Base-by-base conservation (phyloP, 2,888 invertebrate species). In the Mimumesa dahlbomi region DNA sequence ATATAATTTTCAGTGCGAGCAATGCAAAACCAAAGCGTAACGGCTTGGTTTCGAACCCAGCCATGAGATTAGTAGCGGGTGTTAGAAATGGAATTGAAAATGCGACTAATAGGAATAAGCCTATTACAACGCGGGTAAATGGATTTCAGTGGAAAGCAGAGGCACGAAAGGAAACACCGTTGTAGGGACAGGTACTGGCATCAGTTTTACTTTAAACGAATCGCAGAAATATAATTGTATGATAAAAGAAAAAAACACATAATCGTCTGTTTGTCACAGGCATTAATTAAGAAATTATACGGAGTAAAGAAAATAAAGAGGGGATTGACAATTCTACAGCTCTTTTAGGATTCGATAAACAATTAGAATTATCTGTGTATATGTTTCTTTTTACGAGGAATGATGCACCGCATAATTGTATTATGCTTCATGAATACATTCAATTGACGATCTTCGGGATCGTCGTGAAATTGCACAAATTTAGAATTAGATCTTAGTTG, bases 11-110 rank as follows among this genome's bases (percentile, higher is more conserved):
- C 72, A 88, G 88, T 67, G 82, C 84, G 38, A 85, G 85, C 50
- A 87, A 88, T 71, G 93, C 93, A 79, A 94, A 94, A 88, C 92
- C 92, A 87, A 96, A 96, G 90, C 92, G 96, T 64, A 96, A 96
- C 84, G 96, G 96, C 1, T 95, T 96, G 65, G 96, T 96, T 19
- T 95, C 95, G 2, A 96, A 96, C 86, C 96, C 96, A 11, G 96
- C 96, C 58, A 93, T 96, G 92, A 91, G 96, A 79, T 91, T 96
- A 68, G 95, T 96, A 1, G 94, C 94, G 29, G 94, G 94, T 83
- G 94, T 95, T 42, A 91, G 94, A 81, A 94, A 94, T 86, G 94
- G 94, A 70, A 90, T 95, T 34, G 94, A 93, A 85, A 92, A 92
- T 82, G 90, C 90, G 40, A 90, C 90, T 43, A 90, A 90, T 75